Evolutionary conservation across 2,888 invertebrate species (phyloP).

Genomic region (Cheilosia variabilis): DNA sequence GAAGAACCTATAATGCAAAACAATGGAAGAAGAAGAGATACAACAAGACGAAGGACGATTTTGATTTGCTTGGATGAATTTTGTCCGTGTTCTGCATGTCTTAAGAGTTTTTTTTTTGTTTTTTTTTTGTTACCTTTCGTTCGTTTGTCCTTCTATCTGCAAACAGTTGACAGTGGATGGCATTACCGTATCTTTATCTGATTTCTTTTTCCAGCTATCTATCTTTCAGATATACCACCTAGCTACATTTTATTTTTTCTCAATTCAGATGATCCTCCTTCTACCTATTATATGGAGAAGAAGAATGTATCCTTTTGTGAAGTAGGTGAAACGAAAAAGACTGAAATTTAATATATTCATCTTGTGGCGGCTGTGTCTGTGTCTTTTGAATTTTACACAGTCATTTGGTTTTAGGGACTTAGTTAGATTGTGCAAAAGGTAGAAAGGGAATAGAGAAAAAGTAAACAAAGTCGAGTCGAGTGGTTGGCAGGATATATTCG

Average conservation of each 20-base stretch:
- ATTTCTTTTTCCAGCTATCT: constrained; percentile 53
- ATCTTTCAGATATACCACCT: constrained; percentile 1
- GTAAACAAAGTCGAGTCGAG: constrained; percentile 73
- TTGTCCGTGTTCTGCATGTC: constrained; percentile 54
- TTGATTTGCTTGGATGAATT: constrained; percentile 72
- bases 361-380: constrained; percentile 38
- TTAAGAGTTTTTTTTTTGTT: background rate
- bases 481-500: constrained; percentile 53
- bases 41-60: constrained; percentile 53
- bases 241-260: constrained; percentile 12
- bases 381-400: constrained; percentile 71
- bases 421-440: constrained; percentile 24
- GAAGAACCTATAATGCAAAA: constrained; percentile 17
- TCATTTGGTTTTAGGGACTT: constrained; percentile 67
- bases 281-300: constrained; percentile 46
- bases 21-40: background rate
- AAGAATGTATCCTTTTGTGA: constrained; percentile 68
- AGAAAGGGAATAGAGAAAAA: constrained; percentile 48
- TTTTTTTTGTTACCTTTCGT: background rate
- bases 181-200: constrained; percentile 73
- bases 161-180: constrained; percentile 73
- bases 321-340: constrained; percentile 56
- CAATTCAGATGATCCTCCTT: constrained; percentile 30
- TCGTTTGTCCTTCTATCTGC: constrained; percentile 26
- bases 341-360: constrained; percentile 75